phyloP scores from a whole-genome alignment of 2,797 vertebrate genomes.

The Pseudotriccus pelzelni region DNA sequence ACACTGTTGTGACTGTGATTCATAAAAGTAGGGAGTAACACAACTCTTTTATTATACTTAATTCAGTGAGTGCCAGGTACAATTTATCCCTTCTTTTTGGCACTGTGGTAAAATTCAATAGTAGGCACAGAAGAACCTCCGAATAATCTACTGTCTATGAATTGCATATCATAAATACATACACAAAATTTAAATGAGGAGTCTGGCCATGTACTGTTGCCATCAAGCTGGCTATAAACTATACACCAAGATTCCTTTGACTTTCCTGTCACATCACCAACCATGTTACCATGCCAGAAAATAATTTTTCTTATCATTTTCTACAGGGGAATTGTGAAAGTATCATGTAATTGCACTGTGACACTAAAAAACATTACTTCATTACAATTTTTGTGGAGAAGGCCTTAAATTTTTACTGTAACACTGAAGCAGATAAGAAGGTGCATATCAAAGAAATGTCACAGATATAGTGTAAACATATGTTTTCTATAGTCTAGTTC shows the following conservation, averaged over 20 bases:
- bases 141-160: background rate
- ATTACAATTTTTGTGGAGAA: background rate
- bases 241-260: background rate
- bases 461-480: background rate
- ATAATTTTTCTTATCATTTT: background rate
- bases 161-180: background rate
- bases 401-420: background rate
- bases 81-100: background rate
- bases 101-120: background rate
- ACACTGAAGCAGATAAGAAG: background rate
- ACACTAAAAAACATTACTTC: background rate
- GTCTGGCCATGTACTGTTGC: background rate
- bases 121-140: background rate
- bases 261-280: background rate
- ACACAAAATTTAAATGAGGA: background rate
- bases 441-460: background rate
- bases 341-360: background rate
- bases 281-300: background rate
- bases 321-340: background rate
- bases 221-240: background rate
- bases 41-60: background rate
- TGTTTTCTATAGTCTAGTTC: background rate
- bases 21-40: background rate
- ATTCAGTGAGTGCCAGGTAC: background rate
- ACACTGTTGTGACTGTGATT: background rate